Percentiles rank a stretch among this genome's conserved stretches.
Conservation (phyloP, 37 sponge, comb jelly and placozoan genomes). For the Geodia barretti region DNA sequence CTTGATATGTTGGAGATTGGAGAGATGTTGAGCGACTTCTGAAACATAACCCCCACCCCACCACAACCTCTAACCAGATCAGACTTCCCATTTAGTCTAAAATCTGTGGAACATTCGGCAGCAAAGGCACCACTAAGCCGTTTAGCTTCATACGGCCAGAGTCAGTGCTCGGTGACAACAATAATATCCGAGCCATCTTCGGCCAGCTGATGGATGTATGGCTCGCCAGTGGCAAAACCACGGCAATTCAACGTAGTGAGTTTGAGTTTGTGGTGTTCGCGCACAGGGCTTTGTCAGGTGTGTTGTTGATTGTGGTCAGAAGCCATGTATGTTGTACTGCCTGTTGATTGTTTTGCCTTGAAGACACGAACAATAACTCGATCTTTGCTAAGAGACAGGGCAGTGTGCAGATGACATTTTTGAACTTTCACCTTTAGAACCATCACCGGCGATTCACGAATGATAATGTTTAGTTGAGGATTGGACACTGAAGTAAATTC, state of each 20-base stretch:
- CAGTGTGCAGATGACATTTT: too few relatives aligned
- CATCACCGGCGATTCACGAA: too few relatives aligned
- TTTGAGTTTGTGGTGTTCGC: too few relatives aligned
- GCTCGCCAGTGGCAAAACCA: not conserved
- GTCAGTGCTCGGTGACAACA: not conserved
- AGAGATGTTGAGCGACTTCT: not conserved
- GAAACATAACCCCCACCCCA: not conserved
- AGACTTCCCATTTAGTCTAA: not conserved
- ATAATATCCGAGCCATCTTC: not conserved
- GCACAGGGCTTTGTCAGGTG: too few relatives aligned
- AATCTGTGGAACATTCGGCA: not conserved
- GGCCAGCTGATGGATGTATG: not conserved
- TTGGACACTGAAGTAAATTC: too few relatives aligned
- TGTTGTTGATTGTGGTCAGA: too few relatives aligned
- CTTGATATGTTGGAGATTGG: not conserved
- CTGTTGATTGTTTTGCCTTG: too few relatives aligned
- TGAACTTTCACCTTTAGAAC: too few relatives aligned
- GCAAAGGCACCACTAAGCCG: not conserved
- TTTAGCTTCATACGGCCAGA: not conserved
- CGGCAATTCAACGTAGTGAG: not conserved
- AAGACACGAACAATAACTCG: too few relatives aligned
- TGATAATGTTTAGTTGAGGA: too few relatives aligned
- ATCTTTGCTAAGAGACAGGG: too few relatives aligned
- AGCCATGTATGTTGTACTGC: too few relatives aligned
- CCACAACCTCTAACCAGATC: slow-evolving; percentile 1